Evolutionary conservation across 2,113 vertebrate genomes (phyloP).

Genomic region (Boulengeromyrus knoepffleri): DNA sequence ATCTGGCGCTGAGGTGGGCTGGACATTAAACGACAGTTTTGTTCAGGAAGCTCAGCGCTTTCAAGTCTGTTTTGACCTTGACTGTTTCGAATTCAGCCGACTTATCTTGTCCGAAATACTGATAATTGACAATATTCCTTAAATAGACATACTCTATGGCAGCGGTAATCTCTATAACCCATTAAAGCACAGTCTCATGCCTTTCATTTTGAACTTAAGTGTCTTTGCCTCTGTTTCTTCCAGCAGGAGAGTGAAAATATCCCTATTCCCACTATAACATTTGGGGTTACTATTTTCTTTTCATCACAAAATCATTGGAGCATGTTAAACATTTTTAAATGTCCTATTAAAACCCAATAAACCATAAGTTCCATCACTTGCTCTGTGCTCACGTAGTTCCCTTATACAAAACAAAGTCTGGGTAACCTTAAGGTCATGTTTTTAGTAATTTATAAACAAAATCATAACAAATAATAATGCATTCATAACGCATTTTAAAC

Average conservation of each 20-base stretch:
- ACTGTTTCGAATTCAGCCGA: slow-evolving; percentile 52
- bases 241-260: slow-evolving; percentile 27
- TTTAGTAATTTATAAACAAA: neutral
- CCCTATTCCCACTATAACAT: neutral
- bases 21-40: slow-evolving; percentile 58
- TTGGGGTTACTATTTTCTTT: neutral
- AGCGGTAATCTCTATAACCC: neutral
- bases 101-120: slow-evolving; percentile 23
- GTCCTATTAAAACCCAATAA: slow-evolving; percentile 6
- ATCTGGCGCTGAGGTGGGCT: slow-evolving; percentile 52
- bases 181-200: neutral
- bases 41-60: slow-evolving; percentile 42
- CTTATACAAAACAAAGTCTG: neutral
- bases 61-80: slow-evolving; percentile 56
- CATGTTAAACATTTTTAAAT: neutral
- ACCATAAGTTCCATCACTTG: neutral
- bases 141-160: neutral
- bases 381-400: neutral
- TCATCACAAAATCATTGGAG: neutral
- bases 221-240: slow-evolving; percentile 43
- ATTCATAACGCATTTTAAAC: neutral
- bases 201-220: neutral
- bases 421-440: neutral
- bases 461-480: neutral
- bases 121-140: neutral